Base-by-base conservation (phyloP, 2,113 vertebrate genomes). In the Addax nasomaculatus region DNA sequence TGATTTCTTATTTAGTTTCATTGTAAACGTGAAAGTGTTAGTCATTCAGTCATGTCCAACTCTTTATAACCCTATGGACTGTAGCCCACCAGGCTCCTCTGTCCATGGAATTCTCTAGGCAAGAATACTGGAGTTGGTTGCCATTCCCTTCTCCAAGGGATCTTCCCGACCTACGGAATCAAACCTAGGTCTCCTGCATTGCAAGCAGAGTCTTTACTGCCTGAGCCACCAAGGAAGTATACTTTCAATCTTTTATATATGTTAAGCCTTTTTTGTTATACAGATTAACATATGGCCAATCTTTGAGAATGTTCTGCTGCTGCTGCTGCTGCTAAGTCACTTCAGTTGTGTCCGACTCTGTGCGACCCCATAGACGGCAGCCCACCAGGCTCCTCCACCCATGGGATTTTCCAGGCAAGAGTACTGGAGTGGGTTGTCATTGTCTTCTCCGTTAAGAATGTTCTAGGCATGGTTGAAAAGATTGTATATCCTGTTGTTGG, bases 231-330 rank as follows among this genome's bases (percentile, higher is more conserved):
- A 64, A 33, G 62, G 62, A 64, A n/a, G 62, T 47, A n/a, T 86
- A 81, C 93, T 91, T 95, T 95, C 9, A 95, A 36, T 96, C 10
- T 47, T 62, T 62, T 62, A 62, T 62, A 30, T 14, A 62, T 62
- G 60, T 62, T 62, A 62, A 62, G 13, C 13, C 27, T 62, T 21
- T 17, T 51, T 80, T 79, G 13, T 93, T 53, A 78, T 51, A n/a
- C 62, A 89, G 6, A 17, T 16, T 85, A 85, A 92, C 17, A 43
- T 88, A 86, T 76, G 16, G 4, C 16, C 36, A 93, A 12, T 76
- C 43, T 84, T 89, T 70, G 29, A 23, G 60, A 85, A 73, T 73
- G 9, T 58, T 94, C 21, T 43, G 51, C 51, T 51, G 51, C 45
- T 47, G 45, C 45, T 3, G 8, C 55, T 62, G 58, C 58, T 62